These are phyloP conservation scores for Caenorhabditis japonica DNA, from an alignment of 2,888 invertebrate genomes.

Conservation along the genomic window DNA sequence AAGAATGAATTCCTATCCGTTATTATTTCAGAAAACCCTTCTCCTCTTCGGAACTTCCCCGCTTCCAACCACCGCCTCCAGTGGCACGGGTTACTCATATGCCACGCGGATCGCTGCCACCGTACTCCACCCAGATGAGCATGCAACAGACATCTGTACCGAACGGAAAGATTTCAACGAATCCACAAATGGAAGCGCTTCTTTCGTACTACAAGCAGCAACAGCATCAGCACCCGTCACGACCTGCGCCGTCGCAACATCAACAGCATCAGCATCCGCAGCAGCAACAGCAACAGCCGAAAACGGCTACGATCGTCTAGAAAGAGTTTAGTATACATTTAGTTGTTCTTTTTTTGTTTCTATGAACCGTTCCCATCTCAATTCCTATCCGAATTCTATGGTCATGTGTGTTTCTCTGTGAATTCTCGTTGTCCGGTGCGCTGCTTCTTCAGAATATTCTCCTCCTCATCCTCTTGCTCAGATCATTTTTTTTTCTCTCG, in stretches of 20 bases:
- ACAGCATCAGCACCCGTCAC: slow-evolving; percentile 39
- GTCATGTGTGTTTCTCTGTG: slow-evolving; percentile 43
- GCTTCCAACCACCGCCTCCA: slow-evolving; percentile 54
- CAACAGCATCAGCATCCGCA: slow-evolving; percentile 24
- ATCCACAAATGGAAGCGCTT: slow-evolving; percentile 70
- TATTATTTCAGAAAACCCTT: slow-evolving; percentile 45
- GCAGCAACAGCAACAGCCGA: slow-evolving; percentile 41
- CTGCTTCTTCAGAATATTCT: slow-evolving; percentile 6
- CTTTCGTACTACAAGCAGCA: slow-evolving; percentile 64
- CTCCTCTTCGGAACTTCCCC: slow-evolving; percentile 56
- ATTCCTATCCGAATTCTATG: slow-evolving; percentile 39
- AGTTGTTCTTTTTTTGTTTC: slow-evolving; percentile 11
- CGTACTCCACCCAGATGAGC: slow-evolving; percentile 21
- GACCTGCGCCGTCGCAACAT: slow-evolving; percentile 25
- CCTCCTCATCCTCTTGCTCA: slow-evolving; percentile 18
- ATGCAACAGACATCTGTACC: slow-evolving; percentile 18
- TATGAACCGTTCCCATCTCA: slow-evolving; percentile 27
- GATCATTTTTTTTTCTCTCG: slow-evolving; percentile 14
- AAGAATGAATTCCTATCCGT: neutral
- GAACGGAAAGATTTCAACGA: slow-evolving; percentile 52
- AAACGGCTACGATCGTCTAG: slow-evolving; percentile 69
- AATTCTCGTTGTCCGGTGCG: slow-evolving; percentile 25
- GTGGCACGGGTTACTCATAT: slow-evolving; percentile 49
- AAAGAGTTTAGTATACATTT: neutral
- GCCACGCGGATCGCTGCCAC: slow-evolving; percentile 55